These are phyloP conservation scores for Dipodomys stephensi DNA, from an alignment of 2,113 vertebrate genomes.

Conservation along the genomic window DNA sequence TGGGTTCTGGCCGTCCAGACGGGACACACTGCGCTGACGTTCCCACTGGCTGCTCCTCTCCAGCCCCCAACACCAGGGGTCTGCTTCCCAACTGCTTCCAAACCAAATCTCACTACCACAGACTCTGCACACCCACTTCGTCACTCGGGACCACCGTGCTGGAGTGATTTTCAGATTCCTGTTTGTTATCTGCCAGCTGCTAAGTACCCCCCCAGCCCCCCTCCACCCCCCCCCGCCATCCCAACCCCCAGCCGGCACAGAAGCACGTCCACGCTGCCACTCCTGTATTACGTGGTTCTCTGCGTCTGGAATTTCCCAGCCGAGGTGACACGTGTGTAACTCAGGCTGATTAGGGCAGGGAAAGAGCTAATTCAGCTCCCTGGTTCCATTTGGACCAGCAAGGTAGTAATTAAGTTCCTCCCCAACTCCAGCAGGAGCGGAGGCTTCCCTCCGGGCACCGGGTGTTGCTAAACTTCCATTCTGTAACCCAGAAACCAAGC, in stretches of 20 bases:
- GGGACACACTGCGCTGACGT: neutral
- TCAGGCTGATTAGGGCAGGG: neutral
- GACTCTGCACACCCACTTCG: slow-evolving; percentile 13
- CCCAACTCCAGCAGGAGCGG: neutral
- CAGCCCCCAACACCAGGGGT: neutral
- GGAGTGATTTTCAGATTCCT: neutral
- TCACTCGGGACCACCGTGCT: slow-evolving; percentile 27
- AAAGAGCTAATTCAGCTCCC: slow-evolving; percentile 1
- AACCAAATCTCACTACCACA: slow-evolving; percentile 31
- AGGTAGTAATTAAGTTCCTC: neutral
- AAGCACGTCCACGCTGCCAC: neutral
- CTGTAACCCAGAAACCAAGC: neutral
- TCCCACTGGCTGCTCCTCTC: neutral
- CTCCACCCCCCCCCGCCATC: neutral
- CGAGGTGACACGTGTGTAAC: neutral
- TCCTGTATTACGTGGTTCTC: neutral
- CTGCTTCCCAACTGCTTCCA: slow-evolving; percentile 51
- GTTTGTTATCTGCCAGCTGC: neutral
- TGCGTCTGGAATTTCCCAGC: neutral
- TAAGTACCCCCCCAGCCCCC: neutral
- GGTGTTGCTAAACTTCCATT: neutral
- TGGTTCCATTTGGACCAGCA: neutral
- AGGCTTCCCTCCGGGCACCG: neutral
- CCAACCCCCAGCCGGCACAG: neutral
- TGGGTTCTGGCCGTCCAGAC: neutral